Conservation (phyloP, 2,113 vertebrate species). For the Grammomys surdaster region DNA sequence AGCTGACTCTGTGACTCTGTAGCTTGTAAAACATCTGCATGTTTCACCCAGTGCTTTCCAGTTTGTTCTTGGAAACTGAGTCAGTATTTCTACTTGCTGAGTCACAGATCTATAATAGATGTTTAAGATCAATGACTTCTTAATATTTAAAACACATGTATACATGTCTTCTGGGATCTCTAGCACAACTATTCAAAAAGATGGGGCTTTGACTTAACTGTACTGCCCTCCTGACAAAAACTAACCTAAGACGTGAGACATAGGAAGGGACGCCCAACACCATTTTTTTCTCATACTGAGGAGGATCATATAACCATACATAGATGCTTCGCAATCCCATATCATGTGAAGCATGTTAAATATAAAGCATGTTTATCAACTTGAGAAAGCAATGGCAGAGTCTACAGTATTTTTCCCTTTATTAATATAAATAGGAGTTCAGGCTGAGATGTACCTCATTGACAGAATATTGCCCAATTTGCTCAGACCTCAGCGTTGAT, state of each 20-base stretch:
- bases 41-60: background rate
- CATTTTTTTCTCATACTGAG: background rate
- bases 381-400: background rate
- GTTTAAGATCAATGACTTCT: background rate
- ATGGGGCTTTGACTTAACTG: background rate
- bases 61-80: background rate
- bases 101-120: background rate
- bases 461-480: background rate
- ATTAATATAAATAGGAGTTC: background rate
- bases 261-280: background rate
- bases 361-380: background rate
- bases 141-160: background rate
- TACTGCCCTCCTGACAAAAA: background rate
- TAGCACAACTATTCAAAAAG: background rate
- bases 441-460: background rate
- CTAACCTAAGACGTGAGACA: background rate
- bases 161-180: background rate
- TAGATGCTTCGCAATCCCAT: background rate
- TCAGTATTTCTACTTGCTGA: background rate
- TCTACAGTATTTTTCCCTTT: background rate
- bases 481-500: background rate
- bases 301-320: background rate
- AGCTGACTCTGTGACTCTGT: background rate
- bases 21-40: background rate
- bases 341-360: background rate